Percentiles rank a stretch among this genome's conserved stretches.
These are phyloP conservation scores for Teleiodes luculella DNA, from an alignment of 2,888 invertebrate species.

Conservation along the genomic window DNA sequence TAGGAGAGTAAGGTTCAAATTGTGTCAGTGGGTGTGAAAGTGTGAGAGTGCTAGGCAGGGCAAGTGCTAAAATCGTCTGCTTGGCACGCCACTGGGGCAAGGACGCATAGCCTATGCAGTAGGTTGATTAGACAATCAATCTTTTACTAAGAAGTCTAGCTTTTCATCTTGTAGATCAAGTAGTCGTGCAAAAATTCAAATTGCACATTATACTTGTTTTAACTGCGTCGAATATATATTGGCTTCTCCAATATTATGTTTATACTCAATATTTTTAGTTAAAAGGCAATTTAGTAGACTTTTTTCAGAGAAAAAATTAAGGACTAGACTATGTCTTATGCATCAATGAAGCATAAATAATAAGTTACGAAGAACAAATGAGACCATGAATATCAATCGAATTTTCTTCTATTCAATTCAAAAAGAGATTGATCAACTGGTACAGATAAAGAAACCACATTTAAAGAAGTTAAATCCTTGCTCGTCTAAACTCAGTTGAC, in stretches of 20 bases:
- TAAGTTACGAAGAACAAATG: too few species aligned
- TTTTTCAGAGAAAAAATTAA: too few species aligned
- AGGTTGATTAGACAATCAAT: slow-evolving; percentile 74
- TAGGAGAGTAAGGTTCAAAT: slow-evolving; percentile 45
- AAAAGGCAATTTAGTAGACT: too few species aligned
- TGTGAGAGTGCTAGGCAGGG: slow-evolving; percentile 55
- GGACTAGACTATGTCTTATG: too few species aligned
- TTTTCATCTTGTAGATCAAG: neutral
- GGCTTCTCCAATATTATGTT: too few species aligned
- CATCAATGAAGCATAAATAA: too few species aligned
- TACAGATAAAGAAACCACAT: neutral
- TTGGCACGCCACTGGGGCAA: slow-evolving; percentile 73
- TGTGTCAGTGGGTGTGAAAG: slow-evolving; percentile 52
- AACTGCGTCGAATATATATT: too few species aligned
- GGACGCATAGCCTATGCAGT: slow-evolving; percentile 68
- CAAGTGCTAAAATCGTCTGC: slow-evolving; percentile 63
- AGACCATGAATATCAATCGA: too few species aligned
- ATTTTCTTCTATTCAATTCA: too few species aligned
- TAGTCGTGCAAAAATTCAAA: neutral
- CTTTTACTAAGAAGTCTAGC: slow-evolving; percentile 42
- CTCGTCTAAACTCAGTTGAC: neutral
- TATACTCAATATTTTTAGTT: too few species aligned
- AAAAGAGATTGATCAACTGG: neutral
- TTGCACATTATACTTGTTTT: too few species aligned
- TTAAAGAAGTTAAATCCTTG: neutral